Conservation (phyloP, 2,797 vertebrate genomes). For the Microctenopoma steveboyesi region DNA sequence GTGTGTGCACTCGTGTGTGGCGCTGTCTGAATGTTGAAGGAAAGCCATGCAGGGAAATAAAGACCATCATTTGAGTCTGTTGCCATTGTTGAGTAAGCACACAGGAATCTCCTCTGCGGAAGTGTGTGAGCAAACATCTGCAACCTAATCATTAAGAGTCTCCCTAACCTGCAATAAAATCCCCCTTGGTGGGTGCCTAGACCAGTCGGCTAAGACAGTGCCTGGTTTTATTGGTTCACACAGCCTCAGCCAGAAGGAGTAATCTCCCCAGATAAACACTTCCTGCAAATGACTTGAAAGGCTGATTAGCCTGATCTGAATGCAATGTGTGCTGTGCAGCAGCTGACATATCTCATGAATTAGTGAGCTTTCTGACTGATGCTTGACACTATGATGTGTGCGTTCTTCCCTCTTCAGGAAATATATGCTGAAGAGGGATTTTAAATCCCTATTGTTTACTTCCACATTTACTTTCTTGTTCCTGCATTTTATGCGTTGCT, state of each 20-base stretch:
- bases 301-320: not conserved
- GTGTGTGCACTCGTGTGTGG: not conserved
- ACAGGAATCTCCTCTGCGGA: conserved; percentile 49
- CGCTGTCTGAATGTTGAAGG: not conserved
- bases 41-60: conserved; percentile 16
- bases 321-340: not conserved
- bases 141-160: conserved; percentile 42
- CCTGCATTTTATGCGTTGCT: no score
- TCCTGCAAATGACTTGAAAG: not conserved
- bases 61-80: conserved; percentile 49
- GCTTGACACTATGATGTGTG: no score
- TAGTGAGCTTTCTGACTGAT: not conserved
- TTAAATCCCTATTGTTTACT: no score
- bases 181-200: not conserved
- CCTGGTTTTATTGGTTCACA: conserved; percentile 10
- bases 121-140: conserved; percentile 47
- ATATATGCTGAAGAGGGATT: no score
- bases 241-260: not conserved
- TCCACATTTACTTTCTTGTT: no score
- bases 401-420: no score
- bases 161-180: conserved; percentile 49
- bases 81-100: conserved; percentile 43
- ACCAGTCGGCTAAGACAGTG: not conserved
- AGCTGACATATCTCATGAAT: not conserved
- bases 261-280: not conserved